phyloP scores from a whole-genome alignment of 2,888 invertebrate genomes.

The Pedicia rivosa region DNA sequence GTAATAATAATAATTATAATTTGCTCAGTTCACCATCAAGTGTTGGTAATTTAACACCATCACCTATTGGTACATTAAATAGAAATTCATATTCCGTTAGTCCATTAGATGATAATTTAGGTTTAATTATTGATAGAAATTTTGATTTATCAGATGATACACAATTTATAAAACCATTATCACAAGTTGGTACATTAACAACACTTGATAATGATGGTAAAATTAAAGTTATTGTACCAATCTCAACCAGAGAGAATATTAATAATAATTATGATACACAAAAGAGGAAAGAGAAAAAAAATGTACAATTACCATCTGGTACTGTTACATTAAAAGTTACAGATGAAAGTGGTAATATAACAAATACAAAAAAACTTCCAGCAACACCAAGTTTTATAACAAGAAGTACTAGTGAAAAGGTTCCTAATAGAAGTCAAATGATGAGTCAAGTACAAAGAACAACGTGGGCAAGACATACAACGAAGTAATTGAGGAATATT shows the following conservation, averaged over 20 bases:
- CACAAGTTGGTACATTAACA: slow-evolving; percentile 43
- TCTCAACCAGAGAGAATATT: slow-evolving; percentile 25
- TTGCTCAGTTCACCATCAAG: slow-evolving; percentile 21
- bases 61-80: slow-evolving; percentile 26
- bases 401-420: slow-evolving; percentile 70
- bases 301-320: slow-evolving; percentile 21
- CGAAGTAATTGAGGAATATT: slow-evolving; percentile 39
- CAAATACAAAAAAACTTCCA: slow-evolving; percentile 30
- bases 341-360: slow-evolving; percentile 32
- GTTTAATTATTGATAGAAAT: slow-evolving; percentile 27
- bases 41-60: slow-evolving; percentile 23
- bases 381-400: slow-evolving; percentile 50
- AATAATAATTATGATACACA: slow-evolving; percentile 1
- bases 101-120: slow-evolving; percentile 20
- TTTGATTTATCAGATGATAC: slow-evolving; percentile 36
- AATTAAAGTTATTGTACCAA: slow-evolving; percentile 44
- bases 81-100: slow-evolving; percentile 27
- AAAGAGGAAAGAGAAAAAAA: slow-evolving; percentile 8
- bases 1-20: slow-evolving; percentile 21
- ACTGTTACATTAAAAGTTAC: slow-evolving; percentile 41
- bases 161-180: slow-evolving; percentile 51
- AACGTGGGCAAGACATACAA: slow-evolving; percentile 76
- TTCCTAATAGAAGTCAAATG: slow-evolving; percentile 69
- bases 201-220: slow-evolving; percentile 44
- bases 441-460: slow-evolving; percentile 69